These are phyloP conservation scores for Propithecus deckenii DNA, from an alignment of 2,797 vertebrate genomes.

Conservation along the genomic window DNA sequence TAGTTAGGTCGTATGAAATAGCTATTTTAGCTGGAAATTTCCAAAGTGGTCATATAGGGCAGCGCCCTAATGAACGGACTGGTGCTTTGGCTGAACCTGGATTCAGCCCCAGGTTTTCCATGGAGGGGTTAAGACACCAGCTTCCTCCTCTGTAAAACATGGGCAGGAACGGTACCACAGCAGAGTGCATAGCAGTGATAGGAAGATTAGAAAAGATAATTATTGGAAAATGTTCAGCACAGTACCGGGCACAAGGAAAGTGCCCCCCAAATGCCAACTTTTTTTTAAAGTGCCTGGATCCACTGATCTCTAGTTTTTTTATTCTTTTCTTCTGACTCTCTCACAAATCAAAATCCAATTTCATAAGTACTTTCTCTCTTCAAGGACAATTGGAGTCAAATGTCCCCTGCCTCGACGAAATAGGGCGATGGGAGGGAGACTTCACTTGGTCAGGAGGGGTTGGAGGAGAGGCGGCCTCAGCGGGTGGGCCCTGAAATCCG, in stretches of 20 bases:
- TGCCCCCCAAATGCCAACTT: background rate
- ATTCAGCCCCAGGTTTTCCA: fast-evolving
- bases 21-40: background rate
- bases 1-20: fast-evolving
- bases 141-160: background rate
- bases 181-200: fast-evolving
- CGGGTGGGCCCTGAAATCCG: background rate
- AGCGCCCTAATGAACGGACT: fast-evolving
- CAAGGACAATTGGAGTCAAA: background rate
- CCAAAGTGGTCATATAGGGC: background rate
- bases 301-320: background rate
- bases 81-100: background rate
- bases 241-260: fast-evolving
- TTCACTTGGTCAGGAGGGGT: fast-evolving
- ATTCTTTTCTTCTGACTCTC: background rate
- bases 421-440: fast-evolving
- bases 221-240: background rate
- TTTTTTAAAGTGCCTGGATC: background rate
- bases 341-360: background rate
- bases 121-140: fast-evolving
- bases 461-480: background rate
- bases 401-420: background rate
- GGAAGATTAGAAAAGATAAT: background rate
- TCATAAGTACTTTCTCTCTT: background rate
- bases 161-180: fast-evolving